A percentile compares a stretch with the other conserved stretches of the same genome.
These are phyloP conservation scores for Psittacula echo DNA, from an alignment of 2,797 vertebrate genomes.

Conservation along the genomic window DNA sequence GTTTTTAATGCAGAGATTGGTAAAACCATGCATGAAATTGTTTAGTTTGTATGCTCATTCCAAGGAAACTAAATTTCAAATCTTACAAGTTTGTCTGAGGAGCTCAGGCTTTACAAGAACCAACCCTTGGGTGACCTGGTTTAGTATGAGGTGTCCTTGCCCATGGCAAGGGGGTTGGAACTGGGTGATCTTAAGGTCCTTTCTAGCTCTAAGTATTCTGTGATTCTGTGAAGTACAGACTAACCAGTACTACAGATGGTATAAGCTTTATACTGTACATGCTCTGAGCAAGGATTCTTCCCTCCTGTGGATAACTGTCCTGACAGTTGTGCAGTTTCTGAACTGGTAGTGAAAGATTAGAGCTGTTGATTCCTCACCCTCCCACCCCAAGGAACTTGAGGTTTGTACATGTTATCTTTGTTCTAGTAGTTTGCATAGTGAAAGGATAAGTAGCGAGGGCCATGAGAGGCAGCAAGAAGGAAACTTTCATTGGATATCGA, in stretches of 20 bases:
- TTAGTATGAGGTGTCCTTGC: background rate
- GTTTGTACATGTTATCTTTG: background rate
- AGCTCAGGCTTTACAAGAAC: background rate
- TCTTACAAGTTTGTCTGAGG: background rate
- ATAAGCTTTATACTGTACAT: accelerated
- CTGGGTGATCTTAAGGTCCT: background rate
- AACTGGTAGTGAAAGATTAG: background rate
- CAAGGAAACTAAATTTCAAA: background rate
- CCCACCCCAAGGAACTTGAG: background rate
- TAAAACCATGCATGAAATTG: background rate
- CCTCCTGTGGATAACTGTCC: background rate
- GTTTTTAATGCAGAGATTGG: background rate
- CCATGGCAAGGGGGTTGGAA: background rate
- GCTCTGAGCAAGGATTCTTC: background rate
- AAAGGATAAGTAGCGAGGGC: background rate
- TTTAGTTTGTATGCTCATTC: background rate
- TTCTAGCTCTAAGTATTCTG: background rate
- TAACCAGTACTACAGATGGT: background rate
- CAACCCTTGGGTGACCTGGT: background rate
- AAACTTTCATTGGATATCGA: background rate
- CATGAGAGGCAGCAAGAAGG: background rate
- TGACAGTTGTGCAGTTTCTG: background rate
- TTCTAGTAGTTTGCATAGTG: background rate
- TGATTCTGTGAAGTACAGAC: background rate
- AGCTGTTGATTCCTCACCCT: background rate